These are phyloP conservation scores for Brenthis daphne DNA, from an alignment of 2,888 invertebrate genomes.

Conservation along the genomic window DNA sequence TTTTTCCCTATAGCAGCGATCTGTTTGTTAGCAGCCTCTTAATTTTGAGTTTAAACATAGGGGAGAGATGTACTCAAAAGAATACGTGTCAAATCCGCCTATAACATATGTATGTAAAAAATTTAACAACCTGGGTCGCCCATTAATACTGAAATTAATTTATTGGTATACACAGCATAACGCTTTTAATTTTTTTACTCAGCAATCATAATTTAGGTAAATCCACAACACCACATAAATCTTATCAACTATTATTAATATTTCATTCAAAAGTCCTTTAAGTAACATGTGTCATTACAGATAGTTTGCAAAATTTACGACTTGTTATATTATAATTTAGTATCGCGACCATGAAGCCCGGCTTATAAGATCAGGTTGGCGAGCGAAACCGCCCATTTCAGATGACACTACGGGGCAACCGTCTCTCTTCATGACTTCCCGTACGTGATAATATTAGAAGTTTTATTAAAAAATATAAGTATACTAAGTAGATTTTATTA, in stretches of 20 bases:
- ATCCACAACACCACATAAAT: too few species aligned
- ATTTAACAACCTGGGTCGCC: background rate
- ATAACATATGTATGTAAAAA: conserved; percentile 34
- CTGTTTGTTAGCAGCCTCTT: conserved; percentile 76
- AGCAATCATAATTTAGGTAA: background rate
- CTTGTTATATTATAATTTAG: conserved; percentile 82
- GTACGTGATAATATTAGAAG: background rate
- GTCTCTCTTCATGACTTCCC: background rate
- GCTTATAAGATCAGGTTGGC: conserved; percentile 75
- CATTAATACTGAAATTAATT: background rate
- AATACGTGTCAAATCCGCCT: conserved; percentile 64
- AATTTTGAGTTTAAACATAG: conserved; percentile 78
- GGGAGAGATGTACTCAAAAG: conserved; percentile 71
- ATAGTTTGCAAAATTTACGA: conserved; percentile 79
- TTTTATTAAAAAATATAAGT: background rate
- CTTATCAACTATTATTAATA: conserved; percentile 23
- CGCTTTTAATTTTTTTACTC: background rate
- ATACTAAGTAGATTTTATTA: background rate
- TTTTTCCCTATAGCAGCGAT: conserved; percentile 63
- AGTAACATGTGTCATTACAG: conserved; percentile 65
- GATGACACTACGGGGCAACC: background rate
- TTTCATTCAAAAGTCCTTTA: conserved; percentile 53
- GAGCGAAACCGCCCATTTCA: conserved; percentile 34
- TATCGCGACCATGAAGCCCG: conserved; percentile 70
- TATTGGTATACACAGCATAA: background rate